Evolutionary conservation across 2,888 invertebrate species (phyloP).

Genomic region (Neoitamus cyanurus): DNA sequence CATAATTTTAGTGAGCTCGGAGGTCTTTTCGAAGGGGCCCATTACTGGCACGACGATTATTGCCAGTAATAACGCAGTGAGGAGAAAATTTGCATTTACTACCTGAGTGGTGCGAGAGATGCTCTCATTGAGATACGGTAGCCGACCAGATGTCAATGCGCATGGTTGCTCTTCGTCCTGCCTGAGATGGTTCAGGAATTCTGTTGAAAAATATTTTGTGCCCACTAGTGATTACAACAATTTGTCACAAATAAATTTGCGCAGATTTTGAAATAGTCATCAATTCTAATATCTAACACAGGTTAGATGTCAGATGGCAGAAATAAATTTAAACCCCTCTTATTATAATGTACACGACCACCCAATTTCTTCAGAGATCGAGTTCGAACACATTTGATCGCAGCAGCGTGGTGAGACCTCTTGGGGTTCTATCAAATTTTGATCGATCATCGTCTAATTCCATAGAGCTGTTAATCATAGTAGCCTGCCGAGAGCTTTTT

Average conservation of each 20-base stretch:
- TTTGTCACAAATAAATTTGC: background rate
- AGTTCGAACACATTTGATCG: background rate
- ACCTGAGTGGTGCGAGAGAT: background rate
- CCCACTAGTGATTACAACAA: too few relatives aligned
- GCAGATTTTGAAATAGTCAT: background rate
- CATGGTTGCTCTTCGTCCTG: background rate
- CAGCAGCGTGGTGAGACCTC: background rate
- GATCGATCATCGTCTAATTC: background rate
- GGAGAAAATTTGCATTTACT: background rate
- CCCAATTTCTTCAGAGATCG: background rate
- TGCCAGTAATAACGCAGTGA: constrained; percentile 13
- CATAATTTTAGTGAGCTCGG: constrained; percentile 65
- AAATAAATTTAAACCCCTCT: background rate
- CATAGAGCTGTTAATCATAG: background rate
- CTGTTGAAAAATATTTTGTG: too few relatives aligned
- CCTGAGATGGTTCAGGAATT: too few relatives aligned
- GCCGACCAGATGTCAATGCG: constrained; percentile 3
- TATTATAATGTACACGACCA: background rate
- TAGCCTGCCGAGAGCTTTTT: background rate
- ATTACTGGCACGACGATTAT: constrained; percentile 31
- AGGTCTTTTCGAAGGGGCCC: constrained; percentile 56
- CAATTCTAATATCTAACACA: background rate
- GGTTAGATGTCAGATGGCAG: background rate
- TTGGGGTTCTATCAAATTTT: background rate
- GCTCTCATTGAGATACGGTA: constrained; percentile 7